Evolutionary conservation across 2,888 invertebrate genomes (phyloP).

Genomic region (Pheosia gnoma): DNA sequence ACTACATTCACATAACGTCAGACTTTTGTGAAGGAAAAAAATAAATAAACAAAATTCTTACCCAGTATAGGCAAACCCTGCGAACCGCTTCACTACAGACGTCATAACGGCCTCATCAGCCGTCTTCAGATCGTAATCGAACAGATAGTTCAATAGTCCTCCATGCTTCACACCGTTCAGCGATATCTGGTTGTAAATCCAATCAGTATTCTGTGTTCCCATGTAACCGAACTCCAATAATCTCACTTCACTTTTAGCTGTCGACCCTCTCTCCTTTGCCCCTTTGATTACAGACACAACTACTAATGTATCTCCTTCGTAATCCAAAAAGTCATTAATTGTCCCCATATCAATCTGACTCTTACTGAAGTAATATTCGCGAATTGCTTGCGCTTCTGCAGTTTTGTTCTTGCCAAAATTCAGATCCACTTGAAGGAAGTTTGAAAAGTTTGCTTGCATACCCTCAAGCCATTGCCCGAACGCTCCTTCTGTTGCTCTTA

Average conservation of each 20-base stretch:
- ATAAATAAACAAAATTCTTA: constrained; percentile 39
- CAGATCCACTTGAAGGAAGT: constrained; percentile 68
- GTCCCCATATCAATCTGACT: constrained; percentile 52
- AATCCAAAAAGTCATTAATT: constrained; percentile 68
- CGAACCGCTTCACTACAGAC: constrained; percentile 51
- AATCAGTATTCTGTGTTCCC: constrained; percentile 61
- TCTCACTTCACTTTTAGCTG: constrained; percentile 56
- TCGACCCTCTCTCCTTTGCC: constrained; percentile 58
- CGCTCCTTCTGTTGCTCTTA: constrained; percentile 59
- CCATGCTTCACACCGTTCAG: constrained; percentile 68
- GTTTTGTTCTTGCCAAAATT: constrained; percentile 47
- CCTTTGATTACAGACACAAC: constrained; percentile 61
- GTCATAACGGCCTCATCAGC: constrained; percentile 44
- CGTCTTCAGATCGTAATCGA: constrained; percentile 56
- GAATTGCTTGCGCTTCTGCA: constrained; percentile 45
- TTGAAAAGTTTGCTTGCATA: constrained; percentile 66
- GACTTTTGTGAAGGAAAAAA: not conserved
- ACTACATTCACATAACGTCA: too few species aligned
- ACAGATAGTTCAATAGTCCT: constrained; percentile 63
- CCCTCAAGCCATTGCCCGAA: constrained; percentile 52
- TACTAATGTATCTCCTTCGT: constrained; percentile 67
- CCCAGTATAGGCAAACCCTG: constrained; percentile 63
- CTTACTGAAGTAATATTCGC: constrained; percentile 61
- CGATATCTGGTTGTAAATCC: constrained; percentile 59
- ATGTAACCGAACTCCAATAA: constrained; percentile 64